Conservation (phyloP, 2,797 vertebrate genomes). For the Novumbra hubbsi region DNA sequence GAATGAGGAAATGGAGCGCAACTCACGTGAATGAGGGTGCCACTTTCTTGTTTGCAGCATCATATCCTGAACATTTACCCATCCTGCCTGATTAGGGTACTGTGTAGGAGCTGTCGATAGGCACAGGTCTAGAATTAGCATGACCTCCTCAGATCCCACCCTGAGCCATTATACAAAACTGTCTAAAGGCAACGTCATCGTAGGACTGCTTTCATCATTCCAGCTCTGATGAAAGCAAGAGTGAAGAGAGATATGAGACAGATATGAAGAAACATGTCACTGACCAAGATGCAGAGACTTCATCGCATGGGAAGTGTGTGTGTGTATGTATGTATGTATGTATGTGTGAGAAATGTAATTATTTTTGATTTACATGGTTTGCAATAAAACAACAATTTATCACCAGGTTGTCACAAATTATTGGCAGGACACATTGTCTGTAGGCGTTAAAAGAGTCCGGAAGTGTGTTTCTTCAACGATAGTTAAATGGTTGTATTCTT, state of each 20-base stretch:
- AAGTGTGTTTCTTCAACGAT: not conserved
- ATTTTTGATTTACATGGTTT: conserved; percentile 36
- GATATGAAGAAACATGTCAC: not conserved
- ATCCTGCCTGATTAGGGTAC: conserved; percentile 6
- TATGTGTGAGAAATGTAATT: conserved; percentile 8
- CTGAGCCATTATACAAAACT: not conserved
- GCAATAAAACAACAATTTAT: conserved; percentile 61
- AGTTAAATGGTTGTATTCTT: too few relatives aligned
- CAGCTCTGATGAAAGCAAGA: not conserved
- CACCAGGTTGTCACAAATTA: conserved; percentile 21
- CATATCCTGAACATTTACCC: not conserved
- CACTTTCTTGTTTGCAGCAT: not conserved
- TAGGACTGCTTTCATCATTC: too few relatives aligned
- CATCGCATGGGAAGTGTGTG: not conserved
- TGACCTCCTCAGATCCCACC: not conserved
- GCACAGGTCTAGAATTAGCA: conserved; percentile 6
- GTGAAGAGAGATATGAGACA: not conserved
- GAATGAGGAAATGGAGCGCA: conserved; percentile 89
- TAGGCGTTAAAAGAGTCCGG: not conserved
- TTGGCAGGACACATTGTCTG: not conserved
- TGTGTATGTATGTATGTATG: not conserved
- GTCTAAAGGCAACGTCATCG: not conserved
- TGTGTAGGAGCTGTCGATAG: not conserved
- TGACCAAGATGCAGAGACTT: not conserved
- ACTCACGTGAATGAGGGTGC: conserved; percentile 65